Percentiles rank a stretch among this genome's conserved stretches.
Conservation (phyloP, 2,797 vertebrate species). For the Myotis findleyi region DNA sequence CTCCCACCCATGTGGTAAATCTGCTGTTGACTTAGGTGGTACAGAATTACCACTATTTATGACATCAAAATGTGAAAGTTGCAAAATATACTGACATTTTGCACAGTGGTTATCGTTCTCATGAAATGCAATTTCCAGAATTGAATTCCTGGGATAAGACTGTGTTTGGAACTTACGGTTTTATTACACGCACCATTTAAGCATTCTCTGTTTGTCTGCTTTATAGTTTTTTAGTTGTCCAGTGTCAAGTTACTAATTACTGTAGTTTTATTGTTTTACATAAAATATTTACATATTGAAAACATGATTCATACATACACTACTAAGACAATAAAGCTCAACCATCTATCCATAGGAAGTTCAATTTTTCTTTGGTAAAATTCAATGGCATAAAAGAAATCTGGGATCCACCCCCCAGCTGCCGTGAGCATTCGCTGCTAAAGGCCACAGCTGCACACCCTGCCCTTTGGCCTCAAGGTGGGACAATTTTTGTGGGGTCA, state of each 20-base stretch:
- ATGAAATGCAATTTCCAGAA: neutral
- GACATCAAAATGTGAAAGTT: neutral
- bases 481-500: neutral
- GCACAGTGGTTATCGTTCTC: neutral
- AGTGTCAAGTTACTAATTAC: neutral
- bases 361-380: constrained; percentile 17
- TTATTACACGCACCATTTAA: neutral
- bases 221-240: neutral
- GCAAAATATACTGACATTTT: neutral
- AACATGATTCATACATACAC: neutral
- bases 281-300: neutral
- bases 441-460: neutral
- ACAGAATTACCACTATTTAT: neutral
- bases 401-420: neutral
- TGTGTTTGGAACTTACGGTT: neutral
- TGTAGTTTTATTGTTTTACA: neutral
- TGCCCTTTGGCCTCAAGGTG: neutral
- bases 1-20: neutral
- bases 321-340: neutral
- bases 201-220: neutral
- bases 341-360: neutral
- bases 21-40: neutral
- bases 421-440: neutral
- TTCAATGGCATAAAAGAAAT: neutral
- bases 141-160: neutral